Percentiles rank a stretch among this genome's conserved stretches.
Conservation (phyloP, 1,140 invertebrate species). For the Drosophila leontia region DNA sequence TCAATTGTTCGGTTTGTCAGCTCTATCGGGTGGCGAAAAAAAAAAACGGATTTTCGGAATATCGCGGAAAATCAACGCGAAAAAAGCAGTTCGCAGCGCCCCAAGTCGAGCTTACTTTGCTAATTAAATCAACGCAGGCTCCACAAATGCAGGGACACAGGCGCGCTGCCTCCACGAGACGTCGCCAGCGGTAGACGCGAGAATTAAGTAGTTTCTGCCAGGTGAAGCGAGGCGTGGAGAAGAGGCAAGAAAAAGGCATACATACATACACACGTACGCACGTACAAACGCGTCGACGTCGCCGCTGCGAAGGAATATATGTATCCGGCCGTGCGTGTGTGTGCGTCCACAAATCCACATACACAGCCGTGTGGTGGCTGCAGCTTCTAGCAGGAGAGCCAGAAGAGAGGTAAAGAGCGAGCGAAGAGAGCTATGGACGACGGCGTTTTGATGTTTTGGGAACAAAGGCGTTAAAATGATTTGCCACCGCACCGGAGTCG, state of each 20-base stretch:
- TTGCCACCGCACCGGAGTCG: slow-evolving; percentile 40
- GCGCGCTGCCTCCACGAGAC: slow-evolving; percentile 3
- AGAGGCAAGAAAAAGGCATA: slow-evolving; percentile 61
- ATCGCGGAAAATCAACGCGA: slow-evolving; percentile 42
- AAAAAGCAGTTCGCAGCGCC: slow-evolving; percentile 15
- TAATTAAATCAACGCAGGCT: slow-evolving; percentile 24
- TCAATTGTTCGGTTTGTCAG: slow-evolving; percentile 3
- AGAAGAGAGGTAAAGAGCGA: slow-evolving; percentile 21
- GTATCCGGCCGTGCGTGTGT: slow-evolving; percentile 58
- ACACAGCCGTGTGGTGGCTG: slow-evolving; percentile 45
- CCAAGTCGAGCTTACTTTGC: slow-evolving; percentile 4
- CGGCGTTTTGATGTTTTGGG: slow-evolving; percentile 62
- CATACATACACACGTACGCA: slow-evolving; percentile 68
- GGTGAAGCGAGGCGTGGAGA: slow-evolving; percentile 36
- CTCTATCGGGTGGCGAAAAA: slow-evolving; percentile 27
- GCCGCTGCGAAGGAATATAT: slow-evolving; percentile 72
- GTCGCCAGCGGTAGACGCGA: slow-evolving; percentile 20
- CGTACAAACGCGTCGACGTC: slow-evolving; percentile 53
- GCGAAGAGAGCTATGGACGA: slow-evolving; percentile 32
- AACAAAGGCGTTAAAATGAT: slow-evolving; percentile 70
- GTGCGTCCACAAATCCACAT: slow-evolving; percentile 14
- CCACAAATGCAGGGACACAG: slow-evolving; percentile 3
- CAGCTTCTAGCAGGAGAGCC: slow-evolving; percentile 57
- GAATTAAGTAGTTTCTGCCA: slow-evolving; percentile 20
- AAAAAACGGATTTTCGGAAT: slow-evolving; percentile 32